Evolutionary conservation across 2,113 vertebrate genomes (phyloP), one percentile per base, ranked within the genome.

Genomic region (Macquaria ambigua): DNA sequence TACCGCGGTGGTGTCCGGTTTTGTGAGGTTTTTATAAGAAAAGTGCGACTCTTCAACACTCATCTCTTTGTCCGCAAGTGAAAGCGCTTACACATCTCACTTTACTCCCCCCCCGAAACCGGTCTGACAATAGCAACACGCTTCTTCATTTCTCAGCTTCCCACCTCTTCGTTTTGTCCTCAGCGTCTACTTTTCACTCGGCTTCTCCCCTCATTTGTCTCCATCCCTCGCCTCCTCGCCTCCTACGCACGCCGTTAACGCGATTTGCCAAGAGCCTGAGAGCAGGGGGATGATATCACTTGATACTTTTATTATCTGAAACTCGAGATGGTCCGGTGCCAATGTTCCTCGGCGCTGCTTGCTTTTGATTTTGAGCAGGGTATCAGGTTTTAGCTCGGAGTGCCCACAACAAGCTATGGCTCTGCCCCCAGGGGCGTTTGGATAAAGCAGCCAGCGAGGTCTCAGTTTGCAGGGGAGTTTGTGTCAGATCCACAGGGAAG

Each of bases 311-410:
- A 82, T 87, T 90, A 84, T 92, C 73, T 8, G 64, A 86, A 85
- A 74, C 79, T 68, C 4, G 48, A 74, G 75, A 71, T 11, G 34
- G 46, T n/a, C 56, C 28, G 79, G 79, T 91, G 86, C 90, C 85
- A 83, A 2, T 70, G 53, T 61, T 80, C 79, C 74, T 75, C 48
- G 6, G 41, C 72, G 9, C 37, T 88, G 88, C 87, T 92, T 91
- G 79, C 78, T 77, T 90, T 83, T 90, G 86, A 88, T 87, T 93
- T 87, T 39, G 61, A 82, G 53, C 48, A 18, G 75, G 79, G 89
- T 91, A 91, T 92, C 90, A n/a, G 81, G 90, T 93, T 92, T 90
- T 70, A 82, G 82, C 62, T 50, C 8, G 15, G 72, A 74, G 81
- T 87, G 73, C 82, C 90, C 89, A 79, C 83, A 75, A 14, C 76